Base-by-base conservation (phyloP, 2,888 invertebrate genomes). In the Patella pellucida region DNA sequence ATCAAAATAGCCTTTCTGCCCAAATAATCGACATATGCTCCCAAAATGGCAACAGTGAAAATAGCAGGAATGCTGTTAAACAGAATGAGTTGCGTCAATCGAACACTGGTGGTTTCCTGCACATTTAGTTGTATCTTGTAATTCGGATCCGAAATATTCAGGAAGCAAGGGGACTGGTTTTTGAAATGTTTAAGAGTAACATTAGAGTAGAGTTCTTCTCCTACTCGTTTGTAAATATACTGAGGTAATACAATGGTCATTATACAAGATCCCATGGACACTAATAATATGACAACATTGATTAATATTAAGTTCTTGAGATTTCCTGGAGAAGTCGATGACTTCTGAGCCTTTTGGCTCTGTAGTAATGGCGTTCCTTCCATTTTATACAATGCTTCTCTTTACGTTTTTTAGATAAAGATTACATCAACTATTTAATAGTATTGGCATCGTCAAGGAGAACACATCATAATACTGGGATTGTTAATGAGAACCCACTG, bases 1-100 rank as follows among this genome's bases (percentile, higher is more conserved):
- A 62, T 23, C 19, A 62, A 62, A 2, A 62, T 62, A 12, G 62
- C 14, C 71, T 75, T 76, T 54, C 78, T 68, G 1, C 78, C 78
- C 0, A 76, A 31, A 19, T 74, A 76, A 69, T 78, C 78, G 0
- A 79, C 73, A 16, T 75, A 72, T 5, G 78, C 74, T 5, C 79
- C 78, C 16, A 76, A 52, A 5, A 75, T 56, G 4, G 78, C 68
- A 27, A 70, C 70, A 1, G 71, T 54, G 68, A 78, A 56, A 70
- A 73, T 23, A n/a, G 71, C 69, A 1, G 76, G 76, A n/a, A 75
- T 54, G 52, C 27, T 67, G 19, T 12, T 52, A 11, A 27, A 52
- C 15, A 52, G 71, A 51, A 50, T 52, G 9, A 19, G 16, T 16
- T 23, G 11, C 52, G 27, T n/a, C 71, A 27, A 52, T 19, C 12